Percentiles rank a stretch among this genome's conserved stretches.
Evolutionary conservation across 2,888 invertebrate genomes (phyloP).

Genomic region (Drosophila diplacantha): DNA sequence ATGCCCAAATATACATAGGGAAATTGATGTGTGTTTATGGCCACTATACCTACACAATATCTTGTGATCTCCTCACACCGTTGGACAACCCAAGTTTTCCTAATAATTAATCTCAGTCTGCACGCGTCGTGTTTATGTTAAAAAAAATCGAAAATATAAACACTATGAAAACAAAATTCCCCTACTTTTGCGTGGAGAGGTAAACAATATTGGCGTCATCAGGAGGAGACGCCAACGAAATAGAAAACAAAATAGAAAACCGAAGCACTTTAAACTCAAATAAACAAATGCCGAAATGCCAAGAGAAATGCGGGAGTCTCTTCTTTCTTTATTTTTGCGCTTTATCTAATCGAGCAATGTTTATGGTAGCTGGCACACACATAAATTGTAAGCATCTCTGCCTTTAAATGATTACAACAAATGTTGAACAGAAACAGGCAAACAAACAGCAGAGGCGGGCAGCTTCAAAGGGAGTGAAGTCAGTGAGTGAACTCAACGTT

Average conservation of each 20-base stretch:
- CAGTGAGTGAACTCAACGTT: constrained; percentile 21
- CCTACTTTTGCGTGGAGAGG: constrained; percentile 38
- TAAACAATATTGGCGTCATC: constrained; percentile 69
- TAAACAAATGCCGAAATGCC: constrained; percentile 46
- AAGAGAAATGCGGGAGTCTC: constrained; percentile 10
- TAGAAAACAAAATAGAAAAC: constrained; percentile 41
- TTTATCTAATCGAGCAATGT: constrained; percentile 60
- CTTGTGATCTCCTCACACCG: constrained; percentile 27
- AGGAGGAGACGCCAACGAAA: constrained; percentile 45
- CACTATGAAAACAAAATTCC: constrained; percentile 34
- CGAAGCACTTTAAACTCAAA: constrained; percentile 57
- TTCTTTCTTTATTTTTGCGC: not conserved
- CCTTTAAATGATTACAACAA: constrained; percentile 40
- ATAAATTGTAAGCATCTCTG: constrained; percentile 42
- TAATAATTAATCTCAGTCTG: constrained; percentile 45
- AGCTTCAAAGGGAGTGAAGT: constrained; percentile 53
- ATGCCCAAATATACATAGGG: constrained; percentile 3
- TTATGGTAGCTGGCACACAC: constrained; percentile 39
- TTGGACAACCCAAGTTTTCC: constrained; percentile 31
- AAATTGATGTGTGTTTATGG: constrained; percentile 25
- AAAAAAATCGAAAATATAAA: constrained; percentile 26
- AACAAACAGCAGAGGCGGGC: constrained; percentile 32
- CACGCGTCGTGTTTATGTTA: constrained; percentile 60
- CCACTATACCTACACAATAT: constrained; percentile 21
- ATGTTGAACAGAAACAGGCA: constrained; percentile 35